Conservation (phyloP, 2,113 vertebrate species). For the Sorex araneus region DNA sequence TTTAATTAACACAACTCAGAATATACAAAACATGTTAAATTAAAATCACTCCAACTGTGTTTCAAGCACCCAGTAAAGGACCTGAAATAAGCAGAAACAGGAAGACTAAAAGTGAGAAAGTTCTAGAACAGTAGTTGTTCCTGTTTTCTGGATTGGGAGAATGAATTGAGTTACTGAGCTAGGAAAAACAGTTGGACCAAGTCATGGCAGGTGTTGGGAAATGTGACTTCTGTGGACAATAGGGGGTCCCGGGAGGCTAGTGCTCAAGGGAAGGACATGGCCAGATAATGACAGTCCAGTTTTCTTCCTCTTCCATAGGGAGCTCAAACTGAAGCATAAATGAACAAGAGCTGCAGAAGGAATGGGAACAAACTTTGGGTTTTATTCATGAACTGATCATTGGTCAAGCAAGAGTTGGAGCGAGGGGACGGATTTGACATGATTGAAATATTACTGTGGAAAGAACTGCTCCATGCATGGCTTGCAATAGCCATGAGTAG, state of each 20-base stretch:
- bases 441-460: slow-evolving; percentile 81
- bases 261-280: neutral
- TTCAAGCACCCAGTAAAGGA: neutral
- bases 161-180: neutral
- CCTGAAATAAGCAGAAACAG: neutral
- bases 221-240: neutral
- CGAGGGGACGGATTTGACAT: slow-evolving; percentile 58
- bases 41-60: neutral
- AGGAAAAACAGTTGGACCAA: neutral
- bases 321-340: slow-evolving; percentile 66
- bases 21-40: neutral
- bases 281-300: neutral
- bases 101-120: neutral
- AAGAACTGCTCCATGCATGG: slow-evolving; percentile 65
- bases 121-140: neutral
- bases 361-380: slow-evolving; percentile 75
- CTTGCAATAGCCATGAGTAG: slow-evolving; percentile 68
- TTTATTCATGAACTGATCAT: slow-evolving; percentile 79
- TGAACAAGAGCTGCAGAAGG: slow-evolving; percentile 65
- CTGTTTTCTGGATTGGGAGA: neutral
- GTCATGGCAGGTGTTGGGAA: neutral
- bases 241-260: neutral
- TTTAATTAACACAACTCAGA: neutral
- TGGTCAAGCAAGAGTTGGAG: slow-evolving; percentile 67
- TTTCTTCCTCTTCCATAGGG: slow-evolving; percentile 52